These are phyloP conservation scores for Pseudopodoces humilis DNA, from an alignment of 2,113 vertebrate species.

Conservation along the genomic window DNA sequence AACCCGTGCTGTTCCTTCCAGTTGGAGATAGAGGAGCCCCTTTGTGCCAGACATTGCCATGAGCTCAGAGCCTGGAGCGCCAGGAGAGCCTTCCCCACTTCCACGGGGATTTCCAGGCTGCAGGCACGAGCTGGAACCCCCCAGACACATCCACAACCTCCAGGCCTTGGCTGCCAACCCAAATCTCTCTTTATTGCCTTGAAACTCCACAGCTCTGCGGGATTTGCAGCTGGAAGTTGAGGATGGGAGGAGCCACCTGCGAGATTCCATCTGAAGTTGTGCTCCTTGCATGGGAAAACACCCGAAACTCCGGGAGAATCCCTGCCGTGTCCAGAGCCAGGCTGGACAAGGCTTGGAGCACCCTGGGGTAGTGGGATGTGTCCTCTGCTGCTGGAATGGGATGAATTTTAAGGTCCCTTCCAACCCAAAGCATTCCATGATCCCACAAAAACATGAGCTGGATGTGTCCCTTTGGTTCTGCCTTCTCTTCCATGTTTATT, in stretches of 20 bases:
- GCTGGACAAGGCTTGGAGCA: not conserved
- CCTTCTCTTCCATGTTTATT: not conserved
- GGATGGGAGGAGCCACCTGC: not conserved
- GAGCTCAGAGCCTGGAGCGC: conserved; percentile 5
- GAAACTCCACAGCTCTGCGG: not conserved
- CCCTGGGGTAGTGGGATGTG: not conserved
- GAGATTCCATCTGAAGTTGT: not conserved
- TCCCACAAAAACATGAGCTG: not conserved
- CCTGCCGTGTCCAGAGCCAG: not conserved
- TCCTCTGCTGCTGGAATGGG: not conserved
- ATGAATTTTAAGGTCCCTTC: not conserved
- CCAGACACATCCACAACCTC: not conserved
- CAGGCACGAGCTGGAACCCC: not conserved
- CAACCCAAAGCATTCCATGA: not conserved
- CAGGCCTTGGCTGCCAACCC: not conserved
- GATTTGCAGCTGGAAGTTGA: not conserved
- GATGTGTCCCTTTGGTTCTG: not conserved
- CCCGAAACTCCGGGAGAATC: not conserved
- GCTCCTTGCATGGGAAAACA: not conserved
- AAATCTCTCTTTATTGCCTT: not conserved
- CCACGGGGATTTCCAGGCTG: not conserved
- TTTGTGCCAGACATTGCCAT: conserved; percentile 20
- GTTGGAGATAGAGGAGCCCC: conserved; percentile 31
- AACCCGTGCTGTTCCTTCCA: not conserved
- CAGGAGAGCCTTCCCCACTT: conserved; percentile 9